Conservation (phyloP, 2,888 invertebrate genomes). For the Urechis unicinctus region DNA sequence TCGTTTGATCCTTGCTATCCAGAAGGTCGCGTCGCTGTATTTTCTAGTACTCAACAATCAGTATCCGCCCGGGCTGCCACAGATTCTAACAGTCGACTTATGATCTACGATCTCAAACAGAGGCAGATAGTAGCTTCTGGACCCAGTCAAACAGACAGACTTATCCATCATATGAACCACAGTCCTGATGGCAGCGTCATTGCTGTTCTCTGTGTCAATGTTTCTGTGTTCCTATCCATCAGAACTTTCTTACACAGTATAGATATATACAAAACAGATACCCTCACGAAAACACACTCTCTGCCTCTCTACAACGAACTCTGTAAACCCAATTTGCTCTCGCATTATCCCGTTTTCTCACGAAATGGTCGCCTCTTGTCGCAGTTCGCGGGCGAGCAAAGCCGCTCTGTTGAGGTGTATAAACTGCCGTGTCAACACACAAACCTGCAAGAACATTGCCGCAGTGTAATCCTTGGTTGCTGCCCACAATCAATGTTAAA, state of each 20-base stretch:
- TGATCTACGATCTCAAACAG: neutral
- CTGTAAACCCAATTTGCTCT: neutral
- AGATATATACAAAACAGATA: neutral
- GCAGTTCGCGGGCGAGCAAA: neutral
- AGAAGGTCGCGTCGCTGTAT: neutral
- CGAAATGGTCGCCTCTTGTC: neutral
- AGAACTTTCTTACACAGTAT: neutral
- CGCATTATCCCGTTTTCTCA: neutral
- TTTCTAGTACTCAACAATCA: neutral
- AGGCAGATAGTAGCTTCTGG: neutral
- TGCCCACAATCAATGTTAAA: neutral
- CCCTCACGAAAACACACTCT: neutral
- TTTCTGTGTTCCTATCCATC: neutral
- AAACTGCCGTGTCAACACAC: neutral
- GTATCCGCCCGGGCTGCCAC: no score
- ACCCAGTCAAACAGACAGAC: neutral
- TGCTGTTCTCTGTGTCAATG: neutral
- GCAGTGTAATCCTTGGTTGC: neutral
- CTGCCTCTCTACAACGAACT: neutral
- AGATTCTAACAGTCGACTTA: neutral
- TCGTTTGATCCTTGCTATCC: neutral
- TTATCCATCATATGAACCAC: neutral
- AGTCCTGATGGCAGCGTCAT: neutral
- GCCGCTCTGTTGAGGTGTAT: neutral
- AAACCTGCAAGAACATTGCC: neutral